Percentiles rank a stretch among this genome's conserved stretches.
Conservation (phyloP, 2,888 invertebrate species). For the Platypus cylindrus region DNA sequence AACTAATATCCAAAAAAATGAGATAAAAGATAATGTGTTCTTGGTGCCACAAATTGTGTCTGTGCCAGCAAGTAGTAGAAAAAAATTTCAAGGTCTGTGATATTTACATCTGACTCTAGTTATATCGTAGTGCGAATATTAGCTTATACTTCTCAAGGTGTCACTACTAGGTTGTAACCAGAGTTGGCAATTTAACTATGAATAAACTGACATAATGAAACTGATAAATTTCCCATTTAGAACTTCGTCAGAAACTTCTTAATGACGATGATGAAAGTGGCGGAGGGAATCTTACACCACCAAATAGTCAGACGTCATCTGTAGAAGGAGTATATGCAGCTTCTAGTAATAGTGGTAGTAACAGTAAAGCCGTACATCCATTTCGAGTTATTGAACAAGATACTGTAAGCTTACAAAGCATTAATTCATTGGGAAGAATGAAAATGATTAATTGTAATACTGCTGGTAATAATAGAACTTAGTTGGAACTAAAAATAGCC, state of each 20-base stretch:
- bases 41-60: constrained; percentile 17
- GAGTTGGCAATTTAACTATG: no score
- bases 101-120: not conserved
- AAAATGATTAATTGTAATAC: constrained; percentile 12
- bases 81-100: constrained; percentile 49
- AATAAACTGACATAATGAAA: no score
- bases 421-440: constrained; percentile 69
- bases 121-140: not conserved
- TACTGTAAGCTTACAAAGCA: constrained; percentile 75
- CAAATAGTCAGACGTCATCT: constrained; percentile 65
- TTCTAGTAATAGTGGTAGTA: no score
- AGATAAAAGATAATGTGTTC: constrained; percentile 12
- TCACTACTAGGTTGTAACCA: no score
- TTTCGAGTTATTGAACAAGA: constrained; percentile 81
- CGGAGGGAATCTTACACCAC: constrained; percentile 40
- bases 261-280: constrained; percentile 73
- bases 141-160: no score
- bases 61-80: constrained; percentile 40
- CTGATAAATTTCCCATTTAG: constrained; percentile 34
- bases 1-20: no score
- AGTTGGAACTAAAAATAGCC: constrained; percentile 1
- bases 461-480: constrained; percentile 10
- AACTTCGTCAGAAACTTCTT: constrained; percentile 75
- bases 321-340: constrained; percentile 63
- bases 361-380: constrained; percentile 60